These are phyloP conservation scores for Herpailurus yagouaroundi DNA, from an alignment of 2,113 vertebrate species.

Conservation along the genomic window DNA sequence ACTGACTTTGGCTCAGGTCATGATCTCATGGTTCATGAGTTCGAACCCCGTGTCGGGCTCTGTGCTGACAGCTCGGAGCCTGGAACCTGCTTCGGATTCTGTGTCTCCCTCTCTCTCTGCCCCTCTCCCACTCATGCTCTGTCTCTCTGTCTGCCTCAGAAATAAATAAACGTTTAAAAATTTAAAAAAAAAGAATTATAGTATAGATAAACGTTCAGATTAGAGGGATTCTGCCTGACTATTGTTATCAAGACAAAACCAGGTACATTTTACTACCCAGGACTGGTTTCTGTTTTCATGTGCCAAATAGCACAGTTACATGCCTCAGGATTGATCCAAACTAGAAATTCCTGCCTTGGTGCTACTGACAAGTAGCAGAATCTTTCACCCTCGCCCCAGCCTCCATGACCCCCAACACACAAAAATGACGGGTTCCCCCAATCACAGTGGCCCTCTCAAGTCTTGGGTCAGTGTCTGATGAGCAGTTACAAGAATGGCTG, in stretches of 20 bases:
- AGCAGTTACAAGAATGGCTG: not conserved
- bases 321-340: not conserved
- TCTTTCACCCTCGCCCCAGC: not conserved
- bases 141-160: too few relatives aligned
- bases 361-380: not conserved
- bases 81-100: too few relatives aligned
- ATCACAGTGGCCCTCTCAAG: not conserved
- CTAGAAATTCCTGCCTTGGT: conserved; percentile 32
- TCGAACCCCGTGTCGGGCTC: too few relatives aligned
- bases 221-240: not conserved
- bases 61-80: too few relatives aligned
- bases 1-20: too few relatives aligned
- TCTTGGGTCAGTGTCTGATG: not conserved
- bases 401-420: not conserved
- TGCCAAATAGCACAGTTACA: not conserved
- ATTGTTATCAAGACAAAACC: conserved; percentile 21
- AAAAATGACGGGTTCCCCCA: not conserved
- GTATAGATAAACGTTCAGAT: not conserved
- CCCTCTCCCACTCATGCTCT: too few relatives aligned
- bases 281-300: not conserved
- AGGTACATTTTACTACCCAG: not conserved
- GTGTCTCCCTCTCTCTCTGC: too few relatives aligned
- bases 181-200: too few relatives aligned
- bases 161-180: too few relatives aligned
- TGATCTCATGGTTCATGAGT: too few relatives aligned